Evolutionary conservation across 23 tunicate genomes (phyloP), one percentile per base, ranked within the genome.

Genomic region (Halocynthia aurantium): DNA sequence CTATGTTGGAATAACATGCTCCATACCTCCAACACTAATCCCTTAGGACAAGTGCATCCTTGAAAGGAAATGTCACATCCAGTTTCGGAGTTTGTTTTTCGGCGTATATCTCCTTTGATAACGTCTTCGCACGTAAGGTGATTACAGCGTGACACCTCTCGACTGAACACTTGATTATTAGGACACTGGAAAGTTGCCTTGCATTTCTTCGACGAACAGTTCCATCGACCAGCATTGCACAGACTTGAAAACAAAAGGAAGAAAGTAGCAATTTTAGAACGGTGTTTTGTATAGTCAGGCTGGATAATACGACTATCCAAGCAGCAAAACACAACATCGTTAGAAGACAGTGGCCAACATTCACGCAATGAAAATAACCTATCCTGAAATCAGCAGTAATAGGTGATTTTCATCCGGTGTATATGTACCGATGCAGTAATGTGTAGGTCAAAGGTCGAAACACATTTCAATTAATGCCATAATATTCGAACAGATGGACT

Each of bases 121-220:
- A 61, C 51, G 55, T 81, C 67, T 8, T 87, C 76, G 76, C 93
- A 87, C 8, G 80, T 76, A 7, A 57, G 6, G 11, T 70, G 83
- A 56, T 81, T 80, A 64, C 93, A 87, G 6, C 57, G 78, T 52
- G 86, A 73, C 93, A 87, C 78, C 67, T 82, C 76, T 82, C 75
- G 86, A 62, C 93, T 87, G 72, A 76, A 82, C 8, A 81, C 55
- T 80, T 81, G 50, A 63, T 87, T 87, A 77, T 87, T 87, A 15
- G 96, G 96, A 68, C 96, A 89, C 67, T 79, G 78, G 57, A 80
- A 57, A 69, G 78, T 81, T 61, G 83, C 81, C 82, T 76, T 83
- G 61, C 96, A 89, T 6, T 57, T 11, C 10, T 62, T 76, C 9
- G 84, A 69, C 17, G 89, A 84, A 63, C 96, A 89, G 18, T 80